Conservation (phyloP, 2,113 vertebrate genomes). For the Felis catus region DNA sequence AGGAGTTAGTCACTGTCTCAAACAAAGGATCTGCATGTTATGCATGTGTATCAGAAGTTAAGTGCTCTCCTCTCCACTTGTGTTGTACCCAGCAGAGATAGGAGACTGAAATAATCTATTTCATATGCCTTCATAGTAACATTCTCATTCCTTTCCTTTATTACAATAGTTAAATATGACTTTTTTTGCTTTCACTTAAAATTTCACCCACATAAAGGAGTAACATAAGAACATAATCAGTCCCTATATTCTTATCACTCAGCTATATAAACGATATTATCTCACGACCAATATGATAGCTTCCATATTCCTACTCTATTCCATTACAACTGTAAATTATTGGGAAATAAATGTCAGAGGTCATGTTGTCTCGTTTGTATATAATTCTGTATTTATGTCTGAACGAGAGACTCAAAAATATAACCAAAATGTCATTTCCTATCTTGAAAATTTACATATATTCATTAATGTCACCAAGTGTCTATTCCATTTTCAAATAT, state of each 20-base stretch:
- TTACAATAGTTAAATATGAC: neutral
- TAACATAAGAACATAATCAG: neutral
- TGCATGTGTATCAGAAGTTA: neutral
- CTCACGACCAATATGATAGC: neutral
- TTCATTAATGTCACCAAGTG: neutral
- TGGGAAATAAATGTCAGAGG: neutral
- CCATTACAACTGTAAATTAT: neutral
- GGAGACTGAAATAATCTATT: neutral
- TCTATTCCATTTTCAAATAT: neutral
- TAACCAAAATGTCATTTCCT: neutral
- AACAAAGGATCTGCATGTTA: neutral
- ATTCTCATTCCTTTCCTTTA: fast-evolving
- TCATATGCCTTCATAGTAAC: neutral
- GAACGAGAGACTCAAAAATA: neutral
- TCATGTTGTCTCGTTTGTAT: neutral
- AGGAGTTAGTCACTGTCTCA: conserved; percentile 54
- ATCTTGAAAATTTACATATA: neutral
- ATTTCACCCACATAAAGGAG: neutral
- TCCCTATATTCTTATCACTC: neutral
- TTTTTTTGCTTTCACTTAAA: neutral
- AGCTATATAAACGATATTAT: neutral
- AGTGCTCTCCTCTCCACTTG: neutral
- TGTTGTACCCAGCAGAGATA: neutral
- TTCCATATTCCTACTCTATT: neutral
- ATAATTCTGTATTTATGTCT: neutral